Base-by-base conservation (phyloP, 2,797 vertebrate genomes). In the Sciaenops ocellatus region DNA sequence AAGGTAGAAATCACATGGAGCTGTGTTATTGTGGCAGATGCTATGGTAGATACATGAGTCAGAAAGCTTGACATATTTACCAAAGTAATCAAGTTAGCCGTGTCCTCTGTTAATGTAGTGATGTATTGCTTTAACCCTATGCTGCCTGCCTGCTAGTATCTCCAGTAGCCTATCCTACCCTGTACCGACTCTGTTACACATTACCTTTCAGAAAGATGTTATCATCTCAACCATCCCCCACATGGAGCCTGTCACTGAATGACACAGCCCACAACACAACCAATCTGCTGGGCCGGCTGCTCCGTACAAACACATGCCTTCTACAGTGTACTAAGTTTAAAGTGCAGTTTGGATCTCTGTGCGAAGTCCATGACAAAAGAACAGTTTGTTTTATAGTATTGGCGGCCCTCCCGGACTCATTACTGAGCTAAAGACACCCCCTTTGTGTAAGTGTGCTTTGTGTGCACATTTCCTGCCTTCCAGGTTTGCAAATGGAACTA, bases 201-300 rank as follows among this genome's bases (percentile, higher is more conserved):
- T 94, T 93, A 94, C 90, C 89, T 93, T 86, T 90, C 73, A 87
- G 78, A 89, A 86, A 78, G 88, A 91, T 91, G 87, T 92, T 92
- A 89, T 91, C 90, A 87, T 78, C 66, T 62, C 34, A 67, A 82
- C 90, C 85, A 79, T 80, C 90, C 90, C 91, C 90, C 90, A 85
- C 52, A 81, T 79, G 83, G 90, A 89, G 88, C 80, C 84, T 87
- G 86, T 88, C 92, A 91, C 85, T 85, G 88, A 91, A 87, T 89
- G 89, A 93, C 87, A 93, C 90, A 87, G 79, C 87, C 83, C 79
- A 80, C 73, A 89, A 79, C 85, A 79, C 80, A 88, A 75, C 91
- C 83, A 83, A 77, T 89, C 85, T 86, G 82, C 80, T 85, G 55
- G 79, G 56, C 75, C 66, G 77, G 82, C 86, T 82, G n/a, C 78